Base-by-base conservation (phyloP, 2,888 invertebrate genomes). In the Catocala sponsa region DNA sequence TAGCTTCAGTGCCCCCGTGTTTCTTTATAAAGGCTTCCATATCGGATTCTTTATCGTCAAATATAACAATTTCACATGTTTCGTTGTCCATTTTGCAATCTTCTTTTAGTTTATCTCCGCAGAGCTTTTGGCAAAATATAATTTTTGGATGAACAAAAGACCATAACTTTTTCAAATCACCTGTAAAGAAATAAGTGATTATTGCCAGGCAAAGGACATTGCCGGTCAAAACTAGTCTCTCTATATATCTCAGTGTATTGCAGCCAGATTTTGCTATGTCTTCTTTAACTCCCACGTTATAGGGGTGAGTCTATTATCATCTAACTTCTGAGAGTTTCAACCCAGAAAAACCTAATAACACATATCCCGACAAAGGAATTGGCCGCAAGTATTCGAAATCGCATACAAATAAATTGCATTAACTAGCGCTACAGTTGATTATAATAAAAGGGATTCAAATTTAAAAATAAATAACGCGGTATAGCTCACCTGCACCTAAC, bases 91-190 rank as follows among this genome's bases (percentile, higher is more conserved):
- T 59, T 32, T 61, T 60, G 10, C 78, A 78, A n/a, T 83, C 82
- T 46, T 71, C 50, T 59, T 72, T 78, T 11, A 85, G 65, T 33
- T 76, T 76, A n/a, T 82, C 80, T 54, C 72, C 74, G 33, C 78
- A 78, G 12, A 62, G 54, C 68, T 81, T 79, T 43, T 81, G 80
- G 65, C 85, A 85, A 63, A 88, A 87, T 13, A 84, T 76, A 60
- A 85, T 81, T 67, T 84, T 87, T 10, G 86, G 83, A 4, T 65
- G 57, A n/a, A 81, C 62, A 46, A 66, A 72, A 5, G 78, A 66
- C 55, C 80, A 72, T 33, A 82, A 49, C 7, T 59, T 64, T 44
- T 55, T 57, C 11, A 82, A 60, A 54, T 81, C 81, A 32, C 43
- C 80, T 82, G 72, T 32, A 74, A 80, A 25, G 38, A 63, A 13